A percentile compares a stretch with the other conserved stretches of the same genome.
phyloP scores from a whole-genome alignment of 2,888 invertebrate genomes.

The Acrobasis repandana region DNA sequence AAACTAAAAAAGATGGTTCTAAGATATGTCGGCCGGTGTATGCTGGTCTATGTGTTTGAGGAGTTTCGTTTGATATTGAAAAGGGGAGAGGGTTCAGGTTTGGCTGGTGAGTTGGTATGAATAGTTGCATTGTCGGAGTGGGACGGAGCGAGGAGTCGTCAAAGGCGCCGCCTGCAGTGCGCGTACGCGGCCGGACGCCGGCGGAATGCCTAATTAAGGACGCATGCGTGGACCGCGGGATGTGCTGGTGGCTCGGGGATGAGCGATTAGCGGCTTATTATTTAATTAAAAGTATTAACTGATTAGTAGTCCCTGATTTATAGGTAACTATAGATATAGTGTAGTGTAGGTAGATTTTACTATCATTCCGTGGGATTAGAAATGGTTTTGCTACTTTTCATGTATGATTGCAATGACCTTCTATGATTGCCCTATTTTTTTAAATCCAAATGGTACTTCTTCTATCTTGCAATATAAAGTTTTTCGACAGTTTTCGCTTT shows the following conservation, averaged over 20 bases:
- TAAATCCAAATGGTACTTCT: too few relatives aligned
- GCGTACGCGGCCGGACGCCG: conserved; percentile 76
- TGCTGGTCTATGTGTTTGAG: conserved; percentile 45
- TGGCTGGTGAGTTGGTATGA: conserved; percentile 53
- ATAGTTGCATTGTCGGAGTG: conserved; percentile 77
- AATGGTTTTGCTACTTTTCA: too few relatives aligned
- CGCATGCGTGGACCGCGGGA: conserved; percentile 74
- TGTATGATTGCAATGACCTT: too few relatives aligned
- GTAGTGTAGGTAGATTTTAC: too few relatives aligned
- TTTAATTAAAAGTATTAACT: background rate
- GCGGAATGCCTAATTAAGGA: conserved; percentile 81
- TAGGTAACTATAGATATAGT: too few relatives aligned
- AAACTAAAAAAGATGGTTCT: conserved; percentile 41
- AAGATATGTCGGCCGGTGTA: conserved; percentile 49
- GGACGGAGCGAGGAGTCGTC: conserved; percentile 62
- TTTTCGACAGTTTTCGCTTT: too few relatives aligned
- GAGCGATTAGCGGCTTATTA: conserved; percentile 22
- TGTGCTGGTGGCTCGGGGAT: conserved; percentile 38
- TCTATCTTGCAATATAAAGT: too few relatives aligned
- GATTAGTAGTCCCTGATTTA: too few relatives aligned
- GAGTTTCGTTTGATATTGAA: conserved; percentile 69
- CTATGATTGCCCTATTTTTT: too few relatives aligned
- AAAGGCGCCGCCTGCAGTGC: conserved; percentile 74
- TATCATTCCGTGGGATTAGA: too few relatives aligned
- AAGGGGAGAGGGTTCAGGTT: conserved; percentile 46